phyloP scores from a whole-genome alignment of 1,140 invertebrate genomes.

The Drosophila melanica region DNA sequence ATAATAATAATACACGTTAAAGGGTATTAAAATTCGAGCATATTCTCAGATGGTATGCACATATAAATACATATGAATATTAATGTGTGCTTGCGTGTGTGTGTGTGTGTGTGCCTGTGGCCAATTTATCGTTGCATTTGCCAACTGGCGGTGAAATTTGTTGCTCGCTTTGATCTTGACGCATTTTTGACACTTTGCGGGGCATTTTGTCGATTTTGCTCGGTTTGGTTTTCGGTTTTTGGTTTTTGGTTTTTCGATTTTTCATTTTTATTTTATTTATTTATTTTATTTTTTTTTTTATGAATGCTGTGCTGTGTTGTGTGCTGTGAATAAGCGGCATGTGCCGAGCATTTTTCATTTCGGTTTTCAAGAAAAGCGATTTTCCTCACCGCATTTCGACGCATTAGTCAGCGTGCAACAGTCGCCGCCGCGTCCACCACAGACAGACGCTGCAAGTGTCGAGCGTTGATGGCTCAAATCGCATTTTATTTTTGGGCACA shows the following conservation, averaged over 20 bases:
- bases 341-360: slow-evolving; percentile 68
- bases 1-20: background rate
- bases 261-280: slow-evolving; percentile 7
- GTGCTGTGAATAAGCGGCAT: slow-evolving; percentile 50
- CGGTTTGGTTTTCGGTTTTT: slow-evolving; percentile 40
- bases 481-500: slow-evolving; percentile 29
- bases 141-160: slow-evolving; percentile 74
- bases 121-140: slow-evolving; percentile 80
- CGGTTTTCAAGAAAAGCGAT: slow-evolving; percentile 32
- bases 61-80: background rate
- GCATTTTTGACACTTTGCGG: slow-evolving; percentile 79
- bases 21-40: slow-evolving; percentile 13
- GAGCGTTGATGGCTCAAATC: slow-evolving; percentile 44
- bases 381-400: slow-evolving; percentile 59
- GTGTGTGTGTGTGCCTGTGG: slow-evolving; percentile 43
- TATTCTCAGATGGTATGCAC: background rate
- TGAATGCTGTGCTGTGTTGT: slow-evolving; percentile 19
- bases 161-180: slow-evolving; percentile 78
- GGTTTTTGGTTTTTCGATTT: slow-evolving; percentile 2
- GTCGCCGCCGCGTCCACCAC: slow-evolving; percentile 11
- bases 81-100: background rate
- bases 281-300: slow-evolving; percentile 32
- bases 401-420: slow-evolving; percentile 68
- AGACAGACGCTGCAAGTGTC: slow-evolving; percentile 49
- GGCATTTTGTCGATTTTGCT: slow-evolving; percentile 59